Evolutionary conservation across 2,888 invertebrate genomes (phyloP).

Genomic region (Tanaodytes sp.): DNA sequence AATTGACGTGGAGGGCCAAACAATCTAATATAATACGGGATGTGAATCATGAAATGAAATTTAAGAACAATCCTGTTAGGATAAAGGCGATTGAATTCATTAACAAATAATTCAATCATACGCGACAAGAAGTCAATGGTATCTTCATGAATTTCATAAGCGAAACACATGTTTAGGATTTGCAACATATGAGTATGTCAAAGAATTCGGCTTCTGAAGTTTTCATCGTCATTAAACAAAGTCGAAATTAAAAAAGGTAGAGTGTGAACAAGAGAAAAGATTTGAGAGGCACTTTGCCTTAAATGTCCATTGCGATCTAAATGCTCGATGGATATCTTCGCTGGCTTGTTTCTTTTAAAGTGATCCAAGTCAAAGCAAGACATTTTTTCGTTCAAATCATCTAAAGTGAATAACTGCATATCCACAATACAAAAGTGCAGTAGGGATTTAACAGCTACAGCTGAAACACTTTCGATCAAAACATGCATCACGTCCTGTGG

Average conservation of each 20-base stretch:
- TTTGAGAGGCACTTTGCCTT: constrained; percentile 57
- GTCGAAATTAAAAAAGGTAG: constrained; percentile 55
- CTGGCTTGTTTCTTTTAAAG: constrained; percentile 56
- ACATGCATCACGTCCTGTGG: too few species aligned
- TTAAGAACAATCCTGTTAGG: constrained; percentile 52
- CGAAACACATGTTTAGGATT: constrained; percentile 10
- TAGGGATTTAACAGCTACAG: constrained; percentile 29
- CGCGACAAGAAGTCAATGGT: constrained; percentile 7
- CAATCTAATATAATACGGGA: constrained; percentile 38
- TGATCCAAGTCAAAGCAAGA: constrained; percentile 53
- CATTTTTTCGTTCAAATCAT: constrained; percentile 53
- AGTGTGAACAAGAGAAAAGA: constrained; percentile 52
- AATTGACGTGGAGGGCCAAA: constrained; percentile 48
- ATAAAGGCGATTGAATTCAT: constrained; percentile 41
- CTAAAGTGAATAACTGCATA: constrained; percentile 46
- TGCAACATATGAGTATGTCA: constrained; percentile 4
- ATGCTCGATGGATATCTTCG: constrained; percentile 31
- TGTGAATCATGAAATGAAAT: too few species aligned
- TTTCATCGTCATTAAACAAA: constrained; percentile 31
- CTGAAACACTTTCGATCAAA: constrained; percentile 53
- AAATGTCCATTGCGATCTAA: constrained; percentile 24
- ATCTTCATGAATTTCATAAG: constrained; percentile 8
- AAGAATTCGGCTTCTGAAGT: not conserved
- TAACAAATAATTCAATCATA: constrained; percentile 27
- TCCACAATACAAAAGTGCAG: constrained; percentile 51